Evolutionary conservation across 1,140 invertebrate species (phyloP).

Genomic region (Atta texana): DNA sequence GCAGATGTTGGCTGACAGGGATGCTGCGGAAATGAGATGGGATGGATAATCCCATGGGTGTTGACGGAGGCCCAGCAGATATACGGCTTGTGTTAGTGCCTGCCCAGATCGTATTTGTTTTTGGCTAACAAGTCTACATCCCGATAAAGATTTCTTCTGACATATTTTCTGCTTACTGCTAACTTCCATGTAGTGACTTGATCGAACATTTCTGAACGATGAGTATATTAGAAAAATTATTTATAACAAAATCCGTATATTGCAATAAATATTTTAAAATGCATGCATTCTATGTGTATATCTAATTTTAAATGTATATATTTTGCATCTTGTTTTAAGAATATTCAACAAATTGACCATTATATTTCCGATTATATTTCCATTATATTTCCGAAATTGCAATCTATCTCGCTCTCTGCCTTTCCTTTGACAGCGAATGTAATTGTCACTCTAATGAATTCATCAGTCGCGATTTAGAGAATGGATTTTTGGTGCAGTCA

Average conservation of each 20-base stretch:
- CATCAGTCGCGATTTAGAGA: not conserved
- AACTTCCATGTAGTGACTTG: slow-evolving; percentile 42
- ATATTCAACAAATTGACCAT: not conserved
- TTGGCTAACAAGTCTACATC: slow-evolving; percentile 80
- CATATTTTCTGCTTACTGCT: slow-evolving; percentile 68
- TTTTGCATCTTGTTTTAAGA: not conserved
- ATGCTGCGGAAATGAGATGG: slow-evolving; percentile 79
- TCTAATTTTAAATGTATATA: not conserved
- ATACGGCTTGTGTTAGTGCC: slow-evolving; percentile 63
- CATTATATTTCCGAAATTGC: not conserved
- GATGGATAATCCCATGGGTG: slow-evolving; percentile 82
- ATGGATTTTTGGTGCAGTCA: slow-evolving; percentile 12
- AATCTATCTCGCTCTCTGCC: not conserved
- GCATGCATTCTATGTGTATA: not conserved
- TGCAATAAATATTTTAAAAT: not conserved
- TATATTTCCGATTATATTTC: not conserved
- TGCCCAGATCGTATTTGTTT: slow-evolving; percentile 80
- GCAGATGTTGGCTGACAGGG: slow-evolving; percentile 81
- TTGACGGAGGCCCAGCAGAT: slow-evolving; percentile 78
- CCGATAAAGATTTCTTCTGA: slow-evolving; percentile 72
- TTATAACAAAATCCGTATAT: not conserved
- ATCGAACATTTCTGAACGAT: not conserved
- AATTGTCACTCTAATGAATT: not conserved
- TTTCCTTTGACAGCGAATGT: slow-evolving; percentile 1
- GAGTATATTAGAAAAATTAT: not conserved